Evolutionary conservation across 2,888 invertebrate species (phyloP), one percentile per base, ranked within the genome.

Genomic region (Heliconius hortense): DNA sequence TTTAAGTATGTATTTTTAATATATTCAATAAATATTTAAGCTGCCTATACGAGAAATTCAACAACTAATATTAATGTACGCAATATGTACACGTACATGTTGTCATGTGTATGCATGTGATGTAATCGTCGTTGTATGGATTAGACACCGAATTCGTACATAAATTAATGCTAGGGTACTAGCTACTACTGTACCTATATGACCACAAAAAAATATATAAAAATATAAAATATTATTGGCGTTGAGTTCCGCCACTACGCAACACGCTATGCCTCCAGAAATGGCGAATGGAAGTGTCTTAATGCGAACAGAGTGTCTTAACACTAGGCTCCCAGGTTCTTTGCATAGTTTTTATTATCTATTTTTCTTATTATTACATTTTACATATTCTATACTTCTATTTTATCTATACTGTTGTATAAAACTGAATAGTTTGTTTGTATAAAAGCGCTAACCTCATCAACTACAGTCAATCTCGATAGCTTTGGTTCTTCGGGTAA

Each of bases 91-190:
- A 24, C 26, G 35, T 56, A 28, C 7, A 24, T 39, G 35, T 56
- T 24, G 18, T 35, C 18, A n/a, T 63, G 43, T 8, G 13, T 62
- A 48, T 43, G 62, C 43, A 53, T 63, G 39, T 62, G 53, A 74
- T 56, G 64, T 74, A 63, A 77, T 77, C 43, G 31, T 67, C 62
- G 64, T 69, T 77, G 74, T 62, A 43, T 60, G 67, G 69, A 75
- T 77, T 72, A 72, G 43, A 69, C 21, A n/a, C 21, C 39, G 75
- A 72, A 75, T 77, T 72, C 64, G 56, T 69, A 75, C 72, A 68
- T 72, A 64, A 64, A 28, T 64, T 63, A 70, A n/a, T 43, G 10
- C 3, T 31, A 21, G 18, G 39, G 1, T 26, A 18, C 31, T n/a
- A 18, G n/a, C n/a, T 5, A 31, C 31, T 39, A 71, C 59, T 71